Evolutionary conservation across 2,888 invertebrate genomes (phyloP), one percentile per base, ranked within the genome.

Genomic region (Polylopha cassiicola): DNA sequence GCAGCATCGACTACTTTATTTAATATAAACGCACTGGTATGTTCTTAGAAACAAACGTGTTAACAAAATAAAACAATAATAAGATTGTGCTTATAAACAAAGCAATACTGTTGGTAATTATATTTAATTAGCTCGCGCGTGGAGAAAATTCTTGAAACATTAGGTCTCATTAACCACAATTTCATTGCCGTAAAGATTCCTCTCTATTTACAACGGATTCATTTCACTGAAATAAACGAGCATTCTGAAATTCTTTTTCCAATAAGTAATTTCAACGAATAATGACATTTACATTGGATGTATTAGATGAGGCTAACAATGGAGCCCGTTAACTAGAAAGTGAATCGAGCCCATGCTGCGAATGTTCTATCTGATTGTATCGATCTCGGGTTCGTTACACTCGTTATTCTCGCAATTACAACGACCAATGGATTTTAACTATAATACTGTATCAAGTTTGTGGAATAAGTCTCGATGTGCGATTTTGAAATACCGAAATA

Each of bases 301-400:
- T 71, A 79, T 76, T 77, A 77, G 61, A 68, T 56, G 55, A 62
- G 53, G 55, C 66, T 65, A 76, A 79, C 78, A 82, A 80, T 77
- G 65, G 76, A 58, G 60, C 56, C 61, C 63, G 63, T 68, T 70
- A 73, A 73, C 73, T 78, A 78, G 75, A 80, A 81, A 81, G 78
- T 80, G 73, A 76, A 70, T 66, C 70, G 69, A 60, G 62, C 61
- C 63, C 65, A 60, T 64, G 65, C 64, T 59, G 65, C 65, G 71
- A 74, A 72, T 73, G 68, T 69, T 67, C 70, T 73, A 71, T 71
- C 65, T 59, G 76, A 80, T 81, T 60, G 66, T 76, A 81, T 81
- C 75, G 66, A 69, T 62, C 58, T 64, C 43, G 57, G 64, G 69
- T 73, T 79, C 72, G 68, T 73, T 78, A 73, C 66, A 59, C 70